Conservation (phyloP, 2,888 invertebrate genomes). For the Campoplex nolae region DNA sequence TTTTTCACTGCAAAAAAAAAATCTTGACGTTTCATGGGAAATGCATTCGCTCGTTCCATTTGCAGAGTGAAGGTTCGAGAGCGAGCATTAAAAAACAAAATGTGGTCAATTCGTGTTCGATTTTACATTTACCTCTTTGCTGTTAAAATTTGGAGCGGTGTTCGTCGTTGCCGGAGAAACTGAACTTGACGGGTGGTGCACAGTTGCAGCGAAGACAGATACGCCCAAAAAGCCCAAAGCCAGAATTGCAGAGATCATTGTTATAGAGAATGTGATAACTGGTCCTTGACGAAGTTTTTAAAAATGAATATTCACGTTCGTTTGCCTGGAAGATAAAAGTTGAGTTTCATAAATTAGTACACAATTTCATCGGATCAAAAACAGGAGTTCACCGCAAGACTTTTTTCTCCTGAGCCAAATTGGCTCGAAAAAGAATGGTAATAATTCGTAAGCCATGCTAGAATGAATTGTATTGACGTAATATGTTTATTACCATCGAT, state of each 20-base stretch:
- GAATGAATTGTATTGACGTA: background rate
- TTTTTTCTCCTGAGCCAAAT: too few relatives aligned
- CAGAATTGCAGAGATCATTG: background rate
- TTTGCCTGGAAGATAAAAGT: background rate
- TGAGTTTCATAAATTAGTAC: background rate
- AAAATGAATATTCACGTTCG: background rate
- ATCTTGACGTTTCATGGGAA: too few relatives aligned
- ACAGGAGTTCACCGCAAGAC: too few relatives aligned
- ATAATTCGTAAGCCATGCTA: background rate
- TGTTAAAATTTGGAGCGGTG: background rate
- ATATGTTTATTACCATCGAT: background rate
- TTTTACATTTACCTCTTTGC: background rate
- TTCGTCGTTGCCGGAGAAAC: background rate
- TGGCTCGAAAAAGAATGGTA: background rate
- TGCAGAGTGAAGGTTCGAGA: too few relatives aligned
- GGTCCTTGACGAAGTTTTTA: background rate
- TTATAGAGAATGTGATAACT: background rate
- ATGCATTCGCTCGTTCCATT: too few relatives aligned
- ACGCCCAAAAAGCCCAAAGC: conserved; percentile 1
- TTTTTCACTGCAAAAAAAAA: background rate
- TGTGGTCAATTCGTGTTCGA: too few relatives aligned
- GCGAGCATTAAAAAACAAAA: too few relatives aligned
- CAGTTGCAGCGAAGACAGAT: background rate
- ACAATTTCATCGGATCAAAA: background rate
- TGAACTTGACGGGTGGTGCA: background rate